Percentiles rank a stretch among this genome's conserved stretches.
phyloP scores from a whole-genome alignment of 2,797 vertebrate genomes.

The Megalops cyprinoides region DNA sequence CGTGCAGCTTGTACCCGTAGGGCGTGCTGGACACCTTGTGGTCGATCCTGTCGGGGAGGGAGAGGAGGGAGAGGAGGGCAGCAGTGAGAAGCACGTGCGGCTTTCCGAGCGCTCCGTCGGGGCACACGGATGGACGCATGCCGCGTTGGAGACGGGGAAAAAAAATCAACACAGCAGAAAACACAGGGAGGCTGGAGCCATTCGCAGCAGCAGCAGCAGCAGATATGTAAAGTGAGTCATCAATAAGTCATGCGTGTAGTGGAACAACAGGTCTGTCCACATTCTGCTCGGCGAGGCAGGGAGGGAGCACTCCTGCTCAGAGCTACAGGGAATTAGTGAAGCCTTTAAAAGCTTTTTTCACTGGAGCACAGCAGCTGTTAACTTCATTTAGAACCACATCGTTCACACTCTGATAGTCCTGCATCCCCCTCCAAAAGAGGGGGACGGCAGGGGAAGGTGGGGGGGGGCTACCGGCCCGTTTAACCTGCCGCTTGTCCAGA shows the following conservation, averaged over 20 bases:
- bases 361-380: not conserved
- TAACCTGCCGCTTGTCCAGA: not conserved
- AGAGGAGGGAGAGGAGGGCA: not conserved
- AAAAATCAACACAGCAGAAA: conserved; percentile 23
- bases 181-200: conserved; percentile 1
- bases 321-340: conserved; percentile 50
- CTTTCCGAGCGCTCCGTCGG: not conserved
- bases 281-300: conserved; percentile 62
- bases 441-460: not conserved
- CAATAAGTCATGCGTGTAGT: conserved; percentile 55
- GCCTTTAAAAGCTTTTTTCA: conserved; percentile 47
- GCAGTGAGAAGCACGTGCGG: not conserved
- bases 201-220: conserved; percentile 30
- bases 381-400: not conserved
- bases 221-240: conserved; percentile 51
- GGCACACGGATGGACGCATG: not conserved
- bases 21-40: conserved; percentile 89
- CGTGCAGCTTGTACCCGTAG: conserved; percentile 88
- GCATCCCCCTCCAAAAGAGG: not conserved
- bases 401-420: not conserved
- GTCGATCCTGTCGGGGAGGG: conserved; percentile 79
- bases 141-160: not conserved
- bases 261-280: conserved; percentile 66
- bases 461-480: not conserved
- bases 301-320: conserved; percentile 46